These are phyloP conservation scores for Gnatocerus cornutus DNA, from an alignment of 2,888 invertebrate species.

Conservation along the genomic window DNA sequence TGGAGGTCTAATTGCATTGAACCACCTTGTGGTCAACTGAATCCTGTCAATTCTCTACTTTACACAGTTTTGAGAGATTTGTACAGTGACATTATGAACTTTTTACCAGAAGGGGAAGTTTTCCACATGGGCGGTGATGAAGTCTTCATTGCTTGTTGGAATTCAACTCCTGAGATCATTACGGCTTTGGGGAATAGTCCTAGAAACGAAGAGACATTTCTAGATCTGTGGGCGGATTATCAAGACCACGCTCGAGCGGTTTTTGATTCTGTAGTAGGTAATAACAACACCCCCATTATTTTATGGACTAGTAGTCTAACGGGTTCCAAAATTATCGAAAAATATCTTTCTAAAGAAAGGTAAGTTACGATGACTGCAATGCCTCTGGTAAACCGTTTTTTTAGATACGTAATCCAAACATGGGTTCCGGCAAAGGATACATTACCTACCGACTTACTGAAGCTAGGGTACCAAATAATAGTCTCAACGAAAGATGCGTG, in stretches of 20 bases:
- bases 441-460: constrained; percentile 76
- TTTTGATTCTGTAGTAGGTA: constrained; percentile 67
- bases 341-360: constrained; percentile 80
- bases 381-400: constrained; percentile 52
- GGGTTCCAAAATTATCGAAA: constrained; percentile 76
- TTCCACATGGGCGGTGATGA: constrained; percentile 93
- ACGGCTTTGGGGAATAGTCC: constrained; percentile 76
- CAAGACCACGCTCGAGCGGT: constrained; percentile 72
- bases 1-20: constrained; percentile 85
- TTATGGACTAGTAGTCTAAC: constrained; percentile 88
- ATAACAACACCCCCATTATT: constrained; percentile 74
- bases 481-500: constrained; percentile 88
- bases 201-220: constrained; percentile 77
- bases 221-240: constrained; percentile 84
- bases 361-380: constrained; percentile 59
- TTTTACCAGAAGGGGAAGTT: constrained; percentile 74
- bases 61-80: constrained; percentile 80
- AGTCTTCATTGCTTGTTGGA: constrained; percentile 85
- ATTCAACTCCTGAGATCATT: constrained; percentile 80
- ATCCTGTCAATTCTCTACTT: constrained; percentile 82
- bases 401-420: constrained; percentile 85
- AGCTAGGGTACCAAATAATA: constrained; percentile 82
- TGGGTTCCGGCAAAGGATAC: constrained; percentile 80
- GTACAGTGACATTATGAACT: constrained; percentile 79
- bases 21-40: constrained; percentile 90